Conservation (phyloP, 1,140 invertebrate genomes). For the Heliconius nattereri region DNA sequence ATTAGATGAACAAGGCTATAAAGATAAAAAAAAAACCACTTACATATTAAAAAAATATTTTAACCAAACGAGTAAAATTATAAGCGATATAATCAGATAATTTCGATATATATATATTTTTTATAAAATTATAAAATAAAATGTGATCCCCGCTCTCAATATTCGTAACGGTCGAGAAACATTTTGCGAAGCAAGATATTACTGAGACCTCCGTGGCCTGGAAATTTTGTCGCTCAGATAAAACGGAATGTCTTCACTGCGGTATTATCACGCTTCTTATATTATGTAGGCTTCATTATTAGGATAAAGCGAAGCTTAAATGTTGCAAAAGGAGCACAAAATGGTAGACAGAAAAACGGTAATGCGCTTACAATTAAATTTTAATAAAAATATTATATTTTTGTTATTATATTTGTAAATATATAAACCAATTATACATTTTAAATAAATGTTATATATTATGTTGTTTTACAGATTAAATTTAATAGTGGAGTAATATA, state of each 20-base stretch:
- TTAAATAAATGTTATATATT: too few species aligned
- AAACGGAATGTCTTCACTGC: conserved; percentile 37
- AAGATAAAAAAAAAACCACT: not conserved
- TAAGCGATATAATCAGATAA: not conserved
- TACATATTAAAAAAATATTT: too few species aligned
- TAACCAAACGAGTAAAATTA: too few species aligned
- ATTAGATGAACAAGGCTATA: not conserved
- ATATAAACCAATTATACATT: too few species aligned
- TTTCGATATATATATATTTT: not conserved
- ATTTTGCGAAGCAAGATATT: conserved; percentile 33
- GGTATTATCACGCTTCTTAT: conserved; percentile 35
- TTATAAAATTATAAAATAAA: not conserved
- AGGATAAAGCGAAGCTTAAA: conserved; percentile 26
- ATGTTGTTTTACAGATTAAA: too few species aligned
- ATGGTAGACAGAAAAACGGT: conserved; percentile 2
- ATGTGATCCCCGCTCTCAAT: not conserved
- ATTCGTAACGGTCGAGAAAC: conserved; percentile 27
- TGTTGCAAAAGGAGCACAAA: not conserved
- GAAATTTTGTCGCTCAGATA: conserved; percentile 40
- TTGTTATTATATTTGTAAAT: not conserved
- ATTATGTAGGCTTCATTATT: conserved; percentile 36
- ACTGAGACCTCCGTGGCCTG: conserved; percentile 33
- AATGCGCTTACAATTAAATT: not conserved
- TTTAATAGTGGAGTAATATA: too few species aligned
- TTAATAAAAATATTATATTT: not conserved